phyloP scores from a whole-genome alignment of 2,888 invertebrate genomes.

The Phytoseiulus persimilis region DNA sequence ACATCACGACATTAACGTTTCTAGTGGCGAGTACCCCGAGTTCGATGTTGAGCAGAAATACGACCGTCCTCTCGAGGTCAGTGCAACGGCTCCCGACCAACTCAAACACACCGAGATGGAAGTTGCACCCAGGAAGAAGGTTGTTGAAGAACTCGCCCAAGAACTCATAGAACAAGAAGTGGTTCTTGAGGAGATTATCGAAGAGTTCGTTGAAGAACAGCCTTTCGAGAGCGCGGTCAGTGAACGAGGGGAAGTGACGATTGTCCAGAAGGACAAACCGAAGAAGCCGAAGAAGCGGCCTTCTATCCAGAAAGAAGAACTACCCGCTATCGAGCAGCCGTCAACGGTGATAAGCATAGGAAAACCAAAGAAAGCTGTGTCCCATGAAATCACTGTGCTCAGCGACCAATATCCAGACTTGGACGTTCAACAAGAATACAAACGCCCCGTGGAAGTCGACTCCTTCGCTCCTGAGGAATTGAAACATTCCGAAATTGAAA shows the following conservation, averaged over 20 bases:
- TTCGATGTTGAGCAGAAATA: conserved; percentile 23
- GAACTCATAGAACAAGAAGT: neutral
- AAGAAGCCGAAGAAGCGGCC: conserved; percentile 26
- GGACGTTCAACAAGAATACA: conserved; percentile 20
- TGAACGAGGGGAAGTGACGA: neutral
- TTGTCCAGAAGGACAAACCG: conserved; percentile 7
- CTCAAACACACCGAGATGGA: neutral
- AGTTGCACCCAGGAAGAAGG: neutral
- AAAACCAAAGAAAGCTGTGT: neutral
- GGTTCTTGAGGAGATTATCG: neutral
- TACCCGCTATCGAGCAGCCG: neutral
- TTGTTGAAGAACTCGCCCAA: neutral
- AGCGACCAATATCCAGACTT: conserved; percentile 16
- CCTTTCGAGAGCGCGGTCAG: neutral
- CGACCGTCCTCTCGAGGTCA: conserved; percentile 21
- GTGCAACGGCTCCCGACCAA: neutral
- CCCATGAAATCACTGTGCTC: neutral
- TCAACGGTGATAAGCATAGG: neutral
- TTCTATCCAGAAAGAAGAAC: conserved; percentile 5
- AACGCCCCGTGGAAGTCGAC: neutral
- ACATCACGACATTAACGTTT: conserved; percentile 41
- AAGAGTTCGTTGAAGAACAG: neutral
- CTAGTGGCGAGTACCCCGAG: conserved; percentile 42
- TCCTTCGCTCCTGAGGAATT: neutral
- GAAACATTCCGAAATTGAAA: neutral